phyloP scores from a whole-genome alignment of 2,888 invertebrate genomes.

The Phorcus lineatus region DNA sequence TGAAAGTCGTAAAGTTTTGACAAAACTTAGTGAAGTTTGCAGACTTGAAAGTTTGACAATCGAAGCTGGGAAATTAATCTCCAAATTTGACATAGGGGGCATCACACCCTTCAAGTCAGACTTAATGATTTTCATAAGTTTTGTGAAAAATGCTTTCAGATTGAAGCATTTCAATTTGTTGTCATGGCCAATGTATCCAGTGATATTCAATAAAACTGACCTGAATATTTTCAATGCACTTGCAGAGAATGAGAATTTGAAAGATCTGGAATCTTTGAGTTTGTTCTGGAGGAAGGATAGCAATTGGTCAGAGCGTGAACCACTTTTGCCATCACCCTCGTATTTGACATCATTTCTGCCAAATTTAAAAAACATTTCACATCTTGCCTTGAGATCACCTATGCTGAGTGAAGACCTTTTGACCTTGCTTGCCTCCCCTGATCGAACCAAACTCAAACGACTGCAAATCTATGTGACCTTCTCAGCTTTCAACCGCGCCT shows the following conservation, averaged over 20 bases:
- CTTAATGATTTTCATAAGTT: conserved; percentile 46
- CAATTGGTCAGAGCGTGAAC: conserved; percentile 60
- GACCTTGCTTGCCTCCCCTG: conserved; percentile 42
- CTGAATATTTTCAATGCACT: conserved; percentile 58
- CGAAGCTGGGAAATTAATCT: conserved; percentile 52
- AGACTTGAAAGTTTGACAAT: conserved; percentile 62
- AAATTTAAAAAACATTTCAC: conserved; percentile 50
- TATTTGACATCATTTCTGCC: conserved; percentile 42
- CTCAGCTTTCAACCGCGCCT: conserved; percentile 31
- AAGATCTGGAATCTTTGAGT: conserved; percentile 54
- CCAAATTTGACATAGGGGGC: conserved; percentile 43
- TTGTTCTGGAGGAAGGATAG: conserved; percentile 55
- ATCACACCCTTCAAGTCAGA: conserved; percentile 43
- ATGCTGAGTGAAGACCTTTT: conserved; percentile 61
- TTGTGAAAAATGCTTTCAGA: conserved; percentile 56
- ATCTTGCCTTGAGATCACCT: conserved; percentile 56
- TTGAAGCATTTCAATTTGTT: conserved; percentile 55
- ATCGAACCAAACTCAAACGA: conserved; percentile 47
- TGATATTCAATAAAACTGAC: conserved; percentile 37
- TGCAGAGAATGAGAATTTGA: conserved; percentile 54
- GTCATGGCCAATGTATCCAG: conserved; percentile 64
- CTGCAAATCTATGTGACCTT: conserved; percentile 61
- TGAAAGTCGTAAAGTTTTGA: conserved; percentile 46
- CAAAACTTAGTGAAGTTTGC: conserved; percentile 53
- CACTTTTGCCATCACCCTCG: conserved; percentile 49